phyloP scores from a whole-genome alignment of 1,140 invertebrate species.

The Oscheius sp. region DNA sequence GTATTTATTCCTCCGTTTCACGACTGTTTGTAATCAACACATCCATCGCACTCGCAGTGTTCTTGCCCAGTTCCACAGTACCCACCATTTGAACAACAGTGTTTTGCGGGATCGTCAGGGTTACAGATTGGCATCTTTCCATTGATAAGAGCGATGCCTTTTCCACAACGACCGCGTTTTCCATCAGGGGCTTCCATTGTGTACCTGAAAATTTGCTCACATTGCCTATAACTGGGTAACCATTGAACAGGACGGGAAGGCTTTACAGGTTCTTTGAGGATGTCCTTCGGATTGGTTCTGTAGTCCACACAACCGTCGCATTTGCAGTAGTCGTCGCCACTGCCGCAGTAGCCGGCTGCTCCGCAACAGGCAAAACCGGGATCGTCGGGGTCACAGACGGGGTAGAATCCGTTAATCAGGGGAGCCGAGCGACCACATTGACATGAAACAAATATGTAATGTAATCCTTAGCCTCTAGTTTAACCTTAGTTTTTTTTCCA shows the following conservation, averaged over 20 bases:
- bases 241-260: too few species aligned
- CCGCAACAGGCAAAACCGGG: conserved; percentile 51
- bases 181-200: conserved; percentile 43
- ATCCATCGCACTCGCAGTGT: conserved; percentile 44
- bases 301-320: conserved; percentile 39
- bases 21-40: conserved; percentile 41
- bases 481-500: too few species aligned
- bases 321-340: conserved; percentile 44
- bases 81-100: conserved; percentile 48
- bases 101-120: conserved; percentile 34
- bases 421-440: conserved; percentile 50
- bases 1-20: background rate
- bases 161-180: conserved; percentile 44
- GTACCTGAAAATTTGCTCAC: conserved; percentile 34
- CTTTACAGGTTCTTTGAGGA: conserved; percentile 44
- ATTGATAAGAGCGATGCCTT: conserved; percentile 24
- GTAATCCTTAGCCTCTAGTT: too few species aligned
- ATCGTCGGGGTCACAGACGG: conserved; percentile 53
- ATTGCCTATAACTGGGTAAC: too few species aligned
- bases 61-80: too few species aligned
- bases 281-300: conserved; percentile 37
- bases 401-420: conserved; percentile 49
- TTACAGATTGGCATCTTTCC: conserved; percentile 43
- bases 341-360: conserved; percentile 38
- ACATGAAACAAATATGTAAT: too few species aligned